A percentile compares a stretch with the other conserved stretches of the same genome.
Conservation (phyloP, 2,888 invertebrate genomes). For the Erynnis tages region DNA sequence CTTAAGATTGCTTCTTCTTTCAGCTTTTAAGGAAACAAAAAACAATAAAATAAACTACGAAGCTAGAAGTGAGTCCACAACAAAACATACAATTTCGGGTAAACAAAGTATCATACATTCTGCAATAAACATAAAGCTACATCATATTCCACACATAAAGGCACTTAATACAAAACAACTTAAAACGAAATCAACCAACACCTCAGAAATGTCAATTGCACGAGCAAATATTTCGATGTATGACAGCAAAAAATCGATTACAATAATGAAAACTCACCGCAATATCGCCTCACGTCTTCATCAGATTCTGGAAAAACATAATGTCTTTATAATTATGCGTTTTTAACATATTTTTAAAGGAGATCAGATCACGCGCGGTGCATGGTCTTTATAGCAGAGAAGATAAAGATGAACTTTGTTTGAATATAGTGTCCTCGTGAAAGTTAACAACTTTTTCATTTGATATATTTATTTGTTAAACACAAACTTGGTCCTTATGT, state of each 20-base stretch:
- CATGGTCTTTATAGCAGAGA: not conserved
- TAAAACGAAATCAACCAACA: not conserved
- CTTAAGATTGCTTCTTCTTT: no score
- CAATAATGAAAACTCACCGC: conserved; percentile 42
- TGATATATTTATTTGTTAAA: no score
- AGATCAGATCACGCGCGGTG: not conserved
- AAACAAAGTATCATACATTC: no score
- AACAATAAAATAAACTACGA: no score
- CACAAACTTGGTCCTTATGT: no score
- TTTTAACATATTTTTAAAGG: conserved; percentile 7
- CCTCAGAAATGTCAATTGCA: conserved; percentile 1
- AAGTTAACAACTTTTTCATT: not conserved
- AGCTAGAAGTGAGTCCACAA: no score
- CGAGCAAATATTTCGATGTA: conserved; percentile 17
- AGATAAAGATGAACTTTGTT: conserved; percentile 23
- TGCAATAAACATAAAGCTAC: no score
- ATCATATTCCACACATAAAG: not conserved
- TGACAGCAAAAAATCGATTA: conserved; percentile 32
- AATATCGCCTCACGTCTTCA: conserved; percentile 34
- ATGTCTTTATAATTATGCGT: conserved; percentile 48
- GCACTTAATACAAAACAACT: not conserved
- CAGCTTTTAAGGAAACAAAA: no score
- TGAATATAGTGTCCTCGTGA: not conserved
- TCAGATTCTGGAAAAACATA: conserved; percentile 52
- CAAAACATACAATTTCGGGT: no score